Evolutionary conservation across 2,113 vertebrate genomes (phyloP).

Genomic region (Podocnemis expansa): DNA sequence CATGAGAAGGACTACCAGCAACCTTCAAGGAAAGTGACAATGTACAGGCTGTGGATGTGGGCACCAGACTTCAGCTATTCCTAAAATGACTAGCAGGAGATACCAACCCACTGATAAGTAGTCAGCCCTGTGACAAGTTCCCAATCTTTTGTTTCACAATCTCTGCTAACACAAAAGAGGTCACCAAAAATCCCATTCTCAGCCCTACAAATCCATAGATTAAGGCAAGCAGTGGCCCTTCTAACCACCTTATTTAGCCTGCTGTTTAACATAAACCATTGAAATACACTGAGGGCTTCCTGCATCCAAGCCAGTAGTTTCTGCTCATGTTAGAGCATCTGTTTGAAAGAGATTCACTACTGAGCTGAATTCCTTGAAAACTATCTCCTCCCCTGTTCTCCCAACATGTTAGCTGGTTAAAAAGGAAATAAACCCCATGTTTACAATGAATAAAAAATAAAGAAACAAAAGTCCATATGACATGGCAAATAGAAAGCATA

Average conservation of each 20-base stretch:
- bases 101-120: too few species aligned
- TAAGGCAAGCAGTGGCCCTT: not conserved
- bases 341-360: not conserved
- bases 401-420: not conserved
- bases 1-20: too few species aligned
- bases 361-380: not conserved
- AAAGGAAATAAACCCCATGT: not conserved
- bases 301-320: not conserved
- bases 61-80: too few species aligned
- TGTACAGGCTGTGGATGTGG: too few species aligned
- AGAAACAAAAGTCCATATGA: too few species aligned
- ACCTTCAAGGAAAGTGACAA: too few species aligned
- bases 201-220: rapidly evolving
- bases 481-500: not conserved
- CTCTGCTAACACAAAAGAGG: not conserved
- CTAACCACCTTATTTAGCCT: not conserved
- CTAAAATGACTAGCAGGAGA: too few species aligned
- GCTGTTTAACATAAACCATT: not conserved
- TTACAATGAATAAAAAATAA: too few species aligned
- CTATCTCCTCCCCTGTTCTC: not conserved
- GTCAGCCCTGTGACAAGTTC: too few species aligned
- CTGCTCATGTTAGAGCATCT: not conserved
- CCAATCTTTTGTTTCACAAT: not conserved
- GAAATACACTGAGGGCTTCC: not conserved
- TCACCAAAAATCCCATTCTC: not conserved